Conservation (phyloP, 2,888 invertebrate genomes). For the Brenthis hecate region DNA sequence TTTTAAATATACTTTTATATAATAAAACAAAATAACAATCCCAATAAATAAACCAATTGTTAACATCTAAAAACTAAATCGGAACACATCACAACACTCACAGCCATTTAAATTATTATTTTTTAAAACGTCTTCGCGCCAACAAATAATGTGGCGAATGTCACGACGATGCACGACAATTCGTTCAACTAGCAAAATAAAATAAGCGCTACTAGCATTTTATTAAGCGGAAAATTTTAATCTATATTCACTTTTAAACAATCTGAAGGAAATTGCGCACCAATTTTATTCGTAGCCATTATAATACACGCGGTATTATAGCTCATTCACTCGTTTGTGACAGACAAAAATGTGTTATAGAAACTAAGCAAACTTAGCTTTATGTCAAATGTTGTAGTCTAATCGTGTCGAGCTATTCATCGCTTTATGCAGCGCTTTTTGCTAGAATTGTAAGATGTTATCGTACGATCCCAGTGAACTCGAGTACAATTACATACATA, state of each 20-base stretch:
- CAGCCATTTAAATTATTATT: slow-evolving; percentile 48
- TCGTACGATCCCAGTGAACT: slow-evolving; percentile 56
- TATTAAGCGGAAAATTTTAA: slow-evolving; percentile 38
- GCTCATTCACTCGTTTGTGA: slow-evolving; percentile 42
- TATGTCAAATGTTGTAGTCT: slow-evolving; percentile 41
- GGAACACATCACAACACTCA: slow-evolving; percentile 70
- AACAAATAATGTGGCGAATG: slow-evolving; percentile 56
- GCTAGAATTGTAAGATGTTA: slow-evolving; percentile 41
- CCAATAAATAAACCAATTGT: slow-evolving; percentile 58
- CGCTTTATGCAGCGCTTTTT: slow-evolving; percentile 45
- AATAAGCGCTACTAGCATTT: slow-evolving; percentile 30
- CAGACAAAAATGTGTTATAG: slow-evolving; percentile 40
- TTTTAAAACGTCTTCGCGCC: slow-evolving; percentile 63
- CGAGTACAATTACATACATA: slow-evolving; percentile 15
- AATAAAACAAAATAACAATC: slow-evolving; percentile 55
- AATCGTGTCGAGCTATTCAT: slow-evolving; percentile 42
- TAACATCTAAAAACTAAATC: slow-evolving; percentile 60
- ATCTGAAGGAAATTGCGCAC: slow-evolving; percentile 36
- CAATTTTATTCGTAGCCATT: slow-evolving; percentile 39
- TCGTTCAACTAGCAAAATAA: slow-evolving; percentile 33
- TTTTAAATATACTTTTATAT: slow-evolving; percentile 50
- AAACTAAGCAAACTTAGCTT: slow-evolving; percentile 39
- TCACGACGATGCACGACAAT: slow-evolving; percentile 48
- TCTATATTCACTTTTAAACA: slow-evolving; percentile 36
- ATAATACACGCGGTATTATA: slow-evolving; percentile 41